Conservation (phyloP, 2,888 invertebrate genomes). For the Lepidocyrtinus sp. region DNA sequence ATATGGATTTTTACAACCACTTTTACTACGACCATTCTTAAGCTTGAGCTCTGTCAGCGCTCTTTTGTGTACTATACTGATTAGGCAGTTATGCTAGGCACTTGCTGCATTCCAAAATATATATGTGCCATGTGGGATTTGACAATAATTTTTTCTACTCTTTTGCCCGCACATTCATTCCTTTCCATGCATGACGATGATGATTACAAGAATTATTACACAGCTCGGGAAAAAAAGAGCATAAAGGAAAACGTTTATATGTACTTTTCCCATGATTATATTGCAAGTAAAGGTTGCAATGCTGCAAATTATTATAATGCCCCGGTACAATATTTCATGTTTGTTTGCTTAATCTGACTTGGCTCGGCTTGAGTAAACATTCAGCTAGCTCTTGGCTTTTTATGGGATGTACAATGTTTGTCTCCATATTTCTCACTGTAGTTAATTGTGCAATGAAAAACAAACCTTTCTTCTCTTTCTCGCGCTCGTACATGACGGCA, state of each 20-base stretch:
- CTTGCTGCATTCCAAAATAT: conserved; percentile 10
- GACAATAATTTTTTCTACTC: neutral
- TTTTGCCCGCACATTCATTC: conserved; percentile 1
- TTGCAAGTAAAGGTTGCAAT: neutral
- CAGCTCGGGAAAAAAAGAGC: neutral
- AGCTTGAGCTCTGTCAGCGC: neutral
- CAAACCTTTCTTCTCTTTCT: too few relatives aligned
- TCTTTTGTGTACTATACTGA: neutral
- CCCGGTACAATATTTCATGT: neutral
- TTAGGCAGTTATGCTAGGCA: neutral
- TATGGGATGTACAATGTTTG: too few relatives aligned
- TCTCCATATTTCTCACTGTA: too few relatives aligned
- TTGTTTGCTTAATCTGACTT: conserved; percentile 1
- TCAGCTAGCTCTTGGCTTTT: too few relatives aligned
- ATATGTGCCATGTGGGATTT: conserved; percentile 15
- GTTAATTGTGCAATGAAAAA: too few relatives aligned
- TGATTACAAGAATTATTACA: neutral
- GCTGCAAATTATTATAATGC: conserved; percentile 7
- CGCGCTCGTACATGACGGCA: too few relatives aligned
- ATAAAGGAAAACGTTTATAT: neutral
- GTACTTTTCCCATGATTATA: neutral
- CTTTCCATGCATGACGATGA: neutral
- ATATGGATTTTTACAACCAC: conserved; percentile 17
- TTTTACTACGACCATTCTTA: conserved; percentile 25
- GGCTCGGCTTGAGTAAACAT: too few relatives aligned